Conservation (phyloP, 2,113 vertebrate genomes). For the Pluvianellus socialis region DNA sequence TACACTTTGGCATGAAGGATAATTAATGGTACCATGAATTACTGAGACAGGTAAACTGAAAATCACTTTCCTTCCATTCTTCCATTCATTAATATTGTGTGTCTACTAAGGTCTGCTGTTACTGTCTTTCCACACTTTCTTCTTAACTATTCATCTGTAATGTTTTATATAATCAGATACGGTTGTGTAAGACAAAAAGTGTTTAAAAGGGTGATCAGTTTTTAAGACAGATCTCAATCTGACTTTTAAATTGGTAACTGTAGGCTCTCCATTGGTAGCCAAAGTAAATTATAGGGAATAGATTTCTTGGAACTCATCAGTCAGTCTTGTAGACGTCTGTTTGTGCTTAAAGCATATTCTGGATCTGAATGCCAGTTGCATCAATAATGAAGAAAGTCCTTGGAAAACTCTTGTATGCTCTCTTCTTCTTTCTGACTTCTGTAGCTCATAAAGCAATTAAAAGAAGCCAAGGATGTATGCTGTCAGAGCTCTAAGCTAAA, state of each 20-base stretch:
- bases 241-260: slow-evolving; percentile 16
- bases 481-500: not conserved
- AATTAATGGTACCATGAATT: not conserved
- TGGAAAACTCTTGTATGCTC: not conserved
- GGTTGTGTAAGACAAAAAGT: not conserved
- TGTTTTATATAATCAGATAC: not conserved
- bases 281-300: not conserved
- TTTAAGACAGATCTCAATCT: not conserved
- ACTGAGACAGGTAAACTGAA: slow-evolving; percentile 61
- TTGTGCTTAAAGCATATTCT: slow-evolving; percentile 5
- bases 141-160: not conserved
- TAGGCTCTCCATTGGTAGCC: not conserved
- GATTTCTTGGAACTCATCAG: slow-evolving; percentile 6
- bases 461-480: not conserved
- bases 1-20: not conserved
- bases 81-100: not conserved
- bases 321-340: not conserved
- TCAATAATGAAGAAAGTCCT: slow-evolving; percentile 30
- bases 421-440: not conserved
- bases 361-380: not conserved
- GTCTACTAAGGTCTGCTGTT: not conserved
- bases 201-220: not conserved
- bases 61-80: not conserved
- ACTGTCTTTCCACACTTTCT: not conserved
- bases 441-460: not conserved